A percentile compares a stretch with the other conserved stretches of the same genome.
Evolutionary conservation across 2,797 vertebrate species (phyloP).

Genomic region (Chiloscyllium punctatum): DNA sequence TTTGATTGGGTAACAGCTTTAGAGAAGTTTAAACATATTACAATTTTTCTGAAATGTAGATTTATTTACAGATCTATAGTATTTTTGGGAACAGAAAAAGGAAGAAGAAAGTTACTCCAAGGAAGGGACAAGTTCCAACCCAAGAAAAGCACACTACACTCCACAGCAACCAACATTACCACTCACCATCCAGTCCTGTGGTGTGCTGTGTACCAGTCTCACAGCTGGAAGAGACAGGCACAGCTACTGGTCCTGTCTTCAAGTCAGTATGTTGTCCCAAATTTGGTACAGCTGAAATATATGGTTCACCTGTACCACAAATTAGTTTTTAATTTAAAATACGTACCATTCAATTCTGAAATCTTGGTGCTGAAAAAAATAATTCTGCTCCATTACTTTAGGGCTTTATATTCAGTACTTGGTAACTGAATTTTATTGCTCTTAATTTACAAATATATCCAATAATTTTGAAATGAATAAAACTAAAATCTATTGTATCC

Average conservation of each 20-base stretch:
- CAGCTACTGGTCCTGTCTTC: slow-evolving; percentile 30
- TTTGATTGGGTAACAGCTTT: neutral
- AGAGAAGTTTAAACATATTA: neutral
- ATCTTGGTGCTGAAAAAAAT: neutral
- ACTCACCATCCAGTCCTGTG: slow-evolving; percentile 66
- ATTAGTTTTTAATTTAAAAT: slow-evolving; percentile 39
- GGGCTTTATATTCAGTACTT: neutral
- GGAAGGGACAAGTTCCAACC: neutral
- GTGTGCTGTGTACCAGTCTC: slow-evolving; percentile 49
- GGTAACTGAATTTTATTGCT: neutral
- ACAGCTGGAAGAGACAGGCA: slow-evolving; percentile 47
- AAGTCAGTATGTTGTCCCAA: slow-evolving; percentile 32
- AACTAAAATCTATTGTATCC: neutral
- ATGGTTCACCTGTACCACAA: slow-evolving; percentile 56
- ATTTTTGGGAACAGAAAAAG: neutral
- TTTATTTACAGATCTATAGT: neutral
- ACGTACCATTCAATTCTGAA: slow-evolving; percentile 50
- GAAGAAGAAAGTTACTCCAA: neutral
- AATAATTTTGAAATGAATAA: slow-evolving; percentile 17
- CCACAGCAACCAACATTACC: slow-evolving; percentile 48
- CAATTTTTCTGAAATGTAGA: neutral
- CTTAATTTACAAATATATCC: slow-evolving; percentile 33
- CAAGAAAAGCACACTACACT: slow-evolving; percentile 17
- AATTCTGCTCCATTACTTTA: neutral
- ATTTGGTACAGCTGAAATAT: slow-evolving; percentile 30